Percentiles rank a stretch among this genome's conserved stretches.
These are phyloP conservation scores for Hesperia comma DNA, from an alignment of 2,888 invertebrate genomes.

Conservation along the genomic window DNA sequence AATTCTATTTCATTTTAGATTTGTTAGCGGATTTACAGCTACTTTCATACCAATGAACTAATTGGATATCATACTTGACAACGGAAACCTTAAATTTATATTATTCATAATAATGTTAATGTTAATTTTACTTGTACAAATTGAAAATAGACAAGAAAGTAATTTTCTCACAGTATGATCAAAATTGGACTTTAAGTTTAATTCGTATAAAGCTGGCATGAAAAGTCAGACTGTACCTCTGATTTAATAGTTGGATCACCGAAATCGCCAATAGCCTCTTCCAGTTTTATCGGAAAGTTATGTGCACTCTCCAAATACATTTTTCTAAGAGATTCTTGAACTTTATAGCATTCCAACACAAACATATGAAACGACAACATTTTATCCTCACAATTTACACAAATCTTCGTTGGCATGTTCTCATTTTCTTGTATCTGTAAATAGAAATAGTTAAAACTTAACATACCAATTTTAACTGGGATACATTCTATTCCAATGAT, in stretches of 20 bases:
- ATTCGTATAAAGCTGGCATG: background rate
- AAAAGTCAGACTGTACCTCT: conserved; percentile 56
- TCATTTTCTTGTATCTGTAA: conserved; percentile 70
- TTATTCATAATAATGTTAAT: too few relatives aligned
- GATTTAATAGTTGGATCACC: conserved; percentile 58
- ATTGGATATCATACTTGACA: too few relatives aligned
- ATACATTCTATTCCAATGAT: background rate
- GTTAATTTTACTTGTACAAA: too few relatives aligned
- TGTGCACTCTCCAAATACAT: conserved; percentile 53
- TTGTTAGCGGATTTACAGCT: too few relatives aligned
- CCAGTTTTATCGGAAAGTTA: conserved; percentile 55
- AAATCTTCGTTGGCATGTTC: conserved; percentile 70
- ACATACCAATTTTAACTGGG: background rate
- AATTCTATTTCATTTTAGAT: too few relatives aligned
- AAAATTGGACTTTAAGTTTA: background rate
- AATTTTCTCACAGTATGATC: conserved; percentile 18
- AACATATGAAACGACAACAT: conserved; percentile 75
- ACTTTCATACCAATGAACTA: too few relatives aligned
- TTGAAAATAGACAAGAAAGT: too few relatives aligned
- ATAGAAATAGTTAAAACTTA: background rate
- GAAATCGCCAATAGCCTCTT: conserved; percentile 48
- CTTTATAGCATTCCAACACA: conserved; percentile 72
- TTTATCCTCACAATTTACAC: conserved; percentile 75
- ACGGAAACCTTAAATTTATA: too few relatives aligned
- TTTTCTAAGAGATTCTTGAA: conserved; percentile 65